Percentiles rank a stretch among this genome's conserved stretches.
Evolutionary conservation across 1,140 invertebrate species (phyloP).

Genomic region (Sinella curviseta): DNA sequence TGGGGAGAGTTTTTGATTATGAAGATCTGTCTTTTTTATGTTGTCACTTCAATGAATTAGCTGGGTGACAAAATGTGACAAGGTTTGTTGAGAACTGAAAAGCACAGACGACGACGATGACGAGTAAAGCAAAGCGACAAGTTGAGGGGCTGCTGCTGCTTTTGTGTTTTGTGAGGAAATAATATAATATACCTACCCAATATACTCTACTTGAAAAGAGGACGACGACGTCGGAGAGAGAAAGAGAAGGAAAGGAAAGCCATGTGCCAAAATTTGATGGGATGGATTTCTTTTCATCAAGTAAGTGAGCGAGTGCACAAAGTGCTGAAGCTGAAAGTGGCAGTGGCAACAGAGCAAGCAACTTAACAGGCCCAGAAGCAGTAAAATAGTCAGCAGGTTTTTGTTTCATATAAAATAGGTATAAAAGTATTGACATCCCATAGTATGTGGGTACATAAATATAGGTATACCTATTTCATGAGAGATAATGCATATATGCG

Average conservation of each 20-base stretch:
- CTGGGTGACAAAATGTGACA: conserved; percentile 25
- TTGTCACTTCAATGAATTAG: conserved; percentile 27
- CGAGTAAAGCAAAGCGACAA: conserved; percentile 2
- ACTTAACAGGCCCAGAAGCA: conserved; percentile 14
- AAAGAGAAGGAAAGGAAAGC: background rate
- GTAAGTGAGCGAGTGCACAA: conserved; percentile 5
- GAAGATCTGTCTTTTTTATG: conserved; percentile 26
- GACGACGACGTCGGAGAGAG: background rate
- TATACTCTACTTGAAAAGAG: background rate
- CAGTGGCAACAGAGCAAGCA: background rate
- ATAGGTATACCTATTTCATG: background rate
- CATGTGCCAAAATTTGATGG: conserved; percentile 24
- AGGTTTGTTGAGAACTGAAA: conserved; percentile 15
- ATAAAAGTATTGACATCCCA: background rate
- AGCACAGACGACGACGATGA: background rate
- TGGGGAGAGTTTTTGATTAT: conserved; percentile 13
- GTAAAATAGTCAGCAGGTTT: conserved; percentile 24
- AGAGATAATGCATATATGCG: background rate
- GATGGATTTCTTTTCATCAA: conserved; percentile 17
- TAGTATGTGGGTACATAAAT: background rate
- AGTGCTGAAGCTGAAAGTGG: conserved; percentile 11
- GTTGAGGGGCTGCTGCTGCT: background rate
- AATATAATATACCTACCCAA: background rate
- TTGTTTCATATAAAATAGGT: background rate
- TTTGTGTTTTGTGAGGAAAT: background rate